phyloP scores from a whole-genome alignment of 2,113 vertebrate species.

The Neopipo cinnamomea region DNA sequence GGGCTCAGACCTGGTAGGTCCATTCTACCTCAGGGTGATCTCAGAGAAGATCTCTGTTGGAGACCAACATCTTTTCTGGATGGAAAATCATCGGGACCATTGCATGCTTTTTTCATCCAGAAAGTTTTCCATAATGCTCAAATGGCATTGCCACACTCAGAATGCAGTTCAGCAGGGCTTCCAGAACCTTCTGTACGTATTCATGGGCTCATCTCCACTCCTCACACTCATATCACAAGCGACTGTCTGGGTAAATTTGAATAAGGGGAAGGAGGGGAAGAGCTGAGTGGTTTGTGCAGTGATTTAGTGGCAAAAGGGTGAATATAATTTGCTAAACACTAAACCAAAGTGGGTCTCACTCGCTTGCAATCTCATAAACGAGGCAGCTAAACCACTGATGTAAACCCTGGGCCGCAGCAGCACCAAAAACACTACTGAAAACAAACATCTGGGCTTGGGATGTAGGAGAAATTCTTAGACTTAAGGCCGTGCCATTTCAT shows the following conservation, averaged over 20 bases:
- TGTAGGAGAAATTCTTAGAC: not conserved
- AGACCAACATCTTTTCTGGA: not conserved
- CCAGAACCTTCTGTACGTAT: conserved; percentile 20
- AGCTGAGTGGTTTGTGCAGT: conserved; percentile 2
- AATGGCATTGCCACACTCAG: not conserved
- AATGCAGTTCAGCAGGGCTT: not conserved
- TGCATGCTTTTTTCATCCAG: not conserved
- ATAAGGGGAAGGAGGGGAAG: conserved; percentile 33
- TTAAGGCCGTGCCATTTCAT: not conserved
- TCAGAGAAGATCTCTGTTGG: not conserved
- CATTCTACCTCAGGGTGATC: not conserved
- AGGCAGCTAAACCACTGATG: not conserved
- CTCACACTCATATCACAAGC: not conserved
- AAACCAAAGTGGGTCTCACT: not conserved
- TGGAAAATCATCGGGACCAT: not conserved
- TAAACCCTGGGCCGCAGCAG: not conserved
- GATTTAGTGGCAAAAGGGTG: conserved; percentile 27
- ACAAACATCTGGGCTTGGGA: not conserved
- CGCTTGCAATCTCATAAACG: not conserved
- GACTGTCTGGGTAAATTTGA: conserved; percentile 3
- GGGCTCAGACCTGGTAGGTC: not conserved
- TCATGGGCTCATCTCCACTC: not conserved
- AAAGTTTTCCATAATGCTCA: not conserved
- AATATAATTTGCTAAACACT: not conserved
- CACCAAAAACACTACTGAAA: not conserved